Base-by-base conservation (phyloP, 2,797 vertebrate genomes). In the Salmo trutta region DNA sequence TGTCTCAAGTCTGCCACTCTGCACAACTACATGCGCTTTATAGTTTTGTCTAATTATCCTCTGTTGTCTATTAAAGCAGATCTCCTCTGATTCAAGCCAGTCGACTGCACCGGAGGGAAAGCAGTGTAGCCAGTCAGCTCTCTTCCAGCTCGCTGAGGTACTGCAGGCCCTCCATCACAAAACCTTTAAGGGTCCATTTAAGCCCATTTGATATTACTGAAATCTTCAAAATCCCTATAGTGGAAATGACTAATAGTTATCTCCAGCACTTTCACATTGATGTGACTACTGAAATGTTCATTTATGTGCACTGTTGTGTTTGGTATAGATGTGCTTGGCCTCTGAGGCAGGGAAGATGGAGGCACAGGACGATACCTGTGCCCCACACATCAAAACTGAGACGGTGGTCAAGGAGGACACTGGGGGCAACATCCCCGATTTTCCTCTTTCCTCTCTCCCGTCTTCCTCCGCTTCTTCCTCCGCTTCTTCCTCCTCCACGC, bases 121-220 rank as follows among this genome's bases (percentile, higher is more conserved):
- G 92, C 95, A 95, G 76, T 98, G 95, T 90, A 94, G 96, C 81
- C 97, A 98, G 90, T 98, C 96, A 0, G 95, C 97, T 77, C 96
- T 98, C 88, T 98, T 98, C 93, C 97, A 98, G 87, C 93, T 99
- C 71, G 97, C 98, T 83, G 97, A 99, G 96, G 97, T 97, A 95
- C 93, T 86, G 24, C 7, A 62, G 19, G 19, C 54, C 53, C 24
- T n/a, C 19, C 56, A 59, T 8, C 8, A 59, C 56, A n/a, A 59
- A 59, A 59, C 15, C 56, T 7, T 59, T 59, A 47, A 14, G 59
- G 33, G 16, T 47, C 24, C 15, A 31, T 52, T 29, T 16, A 8
- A 53, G 5, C 7, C n/a, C 12, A 52, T 71, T 53, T 71, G 4
- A 19, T 7, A 71, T 16, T 71, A 59, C n/a, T 59, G 7, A 59